Percentiles rank a stretch among this genome's conserved stretches.
Evolutionary conservation across 2,113 vertebrate genomes (phyloP).

Genomic region (Rhineura floridana): DNA sequence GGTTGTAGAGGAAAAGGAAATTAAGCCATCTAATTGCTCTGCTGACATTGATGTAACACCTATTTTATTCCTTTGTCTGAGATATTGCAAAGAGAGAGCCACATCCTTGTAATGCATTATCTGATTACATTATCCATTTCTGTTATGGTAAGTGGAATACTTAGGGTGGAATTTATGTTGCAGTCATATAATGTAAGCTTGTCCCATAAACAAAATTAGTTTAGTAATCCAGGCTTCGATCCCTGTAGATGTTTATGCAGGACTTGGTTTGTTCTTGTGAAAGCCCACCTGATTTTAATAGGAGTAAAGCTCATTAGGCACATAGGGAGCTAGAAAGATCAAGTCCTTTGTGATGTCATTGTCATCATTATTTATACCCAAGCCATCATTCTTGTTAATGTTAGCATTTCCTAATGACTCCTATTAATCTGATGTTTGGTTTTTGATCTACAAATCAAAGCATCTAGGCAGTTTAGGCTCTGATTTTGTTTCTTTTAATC

Average conservation of each 20-base stretch:
- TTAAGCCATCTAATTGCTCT: constrained; percentile 37
- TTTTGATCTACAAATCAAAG: constrained; percentile 41
- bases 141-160: not conserved
- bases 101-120: constrained; percentile 21
- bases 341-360: constrained; percentile 24
- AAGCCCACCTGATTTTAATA: not conserved
- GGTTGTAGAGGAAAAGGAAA: constrained; percentile 1
- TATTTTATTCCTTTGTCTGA: not conserved
- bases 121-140: not conserved
- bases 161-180: constrained; percentile 1
- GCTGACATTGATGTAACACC: constrained; percentile 23
- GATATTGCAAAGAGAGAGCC: constrained; percentile 18
- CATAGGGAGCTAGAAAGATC: not conserved
- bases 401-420: constrained; percentile 36
- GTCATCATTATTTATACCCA: constrained; percentile 26
- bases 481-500: constrained; percentile 43
- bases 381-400: constrained; percentile 31
- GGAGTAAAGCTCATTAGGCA: not conserved
- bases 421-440: constrained; percentile 36
- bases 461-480: constrained; percentile 11
- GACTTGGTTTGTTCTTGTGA: accelerated
- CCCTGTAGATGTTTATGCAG: not conserved
- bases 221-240: constrained; percentile 10
- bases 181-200: not conserved
- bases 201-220: not conserved